phyloP scores from a whole-genome alignment of 2,797 vertebrate species.

The Cuculus canorus region DNA sequence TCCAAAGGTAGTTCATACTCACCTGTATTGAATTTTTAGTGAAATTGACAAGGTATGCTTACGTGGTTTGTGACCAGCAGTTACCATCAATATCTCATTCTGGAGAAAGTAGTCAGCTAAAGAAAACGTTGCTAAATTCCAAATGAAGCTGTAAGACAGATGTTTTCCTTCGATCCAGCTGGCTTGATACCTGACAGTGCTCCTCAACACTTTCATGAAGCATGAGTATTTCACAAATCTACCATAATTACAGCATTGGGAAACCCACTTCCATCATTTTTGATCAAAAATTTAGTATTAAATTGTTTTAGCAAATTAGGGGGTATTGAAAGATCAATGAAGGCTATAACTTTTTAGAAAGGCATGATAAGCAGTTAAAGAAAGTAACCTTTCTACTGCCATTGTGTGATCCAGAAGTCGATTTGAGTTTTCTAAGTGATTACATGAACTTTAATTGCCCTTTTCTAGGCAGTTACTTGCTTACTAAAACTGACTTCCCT shows the following conservation, averaged over 20 bases:
- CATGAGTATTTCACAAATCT: not conserved
- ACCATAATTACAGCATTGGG: not conserved
- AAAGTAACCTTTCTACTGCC: not conserved
- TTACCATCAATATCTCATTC: not conserved
- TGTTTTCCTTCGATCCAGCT: not conserved
- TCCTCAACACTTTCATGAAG: not conserved
- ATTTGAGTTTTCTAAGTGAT: not conserved
- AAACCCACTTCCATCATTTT: not conserved
- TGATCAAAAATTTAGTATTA: not conserved
- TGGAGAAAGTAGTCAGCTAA: not conserved
- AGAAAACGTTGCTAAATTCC: not conserved
- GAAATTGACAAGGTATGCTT: not conserved
- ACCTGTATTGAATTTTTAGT: not conserved
- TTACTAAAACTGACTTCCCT: not conserved
- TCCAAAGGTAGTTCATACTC: not conserved
- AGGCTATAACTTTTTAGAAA: not conserved
- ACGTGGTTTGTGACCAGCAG: not conserved
- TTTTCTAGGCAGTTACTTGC: not conserved
- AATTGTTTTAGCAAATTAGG: not conserved
- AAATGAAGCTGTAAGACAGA: not conserved
- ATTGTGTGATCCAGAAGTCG: not conserved
- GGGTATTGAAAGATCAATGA: not conserved
- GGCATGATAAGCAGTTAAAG: not conserved
- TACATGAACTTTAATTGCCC: not conserved
- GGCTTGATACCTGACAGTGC: not conserved